Conservation (phyloP, 2,113 vertebrate species). For the Erpornis zantholeuca region DNA sequence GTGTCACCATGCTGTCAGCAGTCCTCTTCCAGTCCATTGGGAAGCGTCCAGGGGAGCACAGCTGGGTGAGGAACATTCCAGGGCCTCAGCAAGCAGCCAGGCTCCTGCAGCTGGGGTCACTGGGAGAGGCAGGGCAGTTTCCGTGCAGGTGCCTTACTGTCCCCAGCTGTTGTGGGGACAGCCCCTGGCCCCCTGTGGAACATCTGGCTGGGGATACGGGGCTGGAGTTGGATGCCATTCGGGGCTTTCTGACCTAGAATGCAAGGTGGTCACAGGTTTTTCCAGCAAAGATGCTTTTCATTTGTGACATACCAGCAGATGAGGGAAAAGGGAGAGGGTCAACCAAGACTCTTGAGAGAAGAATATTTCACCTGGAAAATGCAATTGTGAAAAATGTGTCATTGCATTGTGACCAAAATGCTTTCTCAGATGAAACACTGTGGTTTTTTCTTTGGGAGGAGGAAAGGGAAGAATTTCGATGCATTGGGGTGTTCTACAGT, state of each 20-base stretch:
- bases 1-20: not conserved
- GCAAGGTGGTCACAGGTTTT: not conserved
- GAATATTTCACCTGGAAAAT: not conserved
- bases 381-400: not conserved
- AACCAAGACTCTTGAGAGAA: not conserved
- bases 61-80: not conserved
- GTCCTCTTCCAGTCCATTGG: not conserved
- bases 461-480: not conserved
- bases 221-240: not conserved
- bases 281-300: not conserved
- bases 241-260: not conserved
- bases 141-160: fast-evolving
- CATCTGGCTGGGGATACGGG: not conserved
- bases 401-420: not conserved
- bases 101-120: not conserved
- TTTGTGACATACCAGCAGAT: not conserved
- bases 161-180: not conserved
- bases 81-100: not conserved
- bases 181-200: fast-evolving
- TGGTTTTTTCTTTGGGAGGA: not conserved
- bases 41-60: not conserved
- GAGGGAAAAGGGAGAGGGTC: not conserved
- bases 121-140: not conserved
- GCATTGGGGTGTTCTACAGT: not conserved
- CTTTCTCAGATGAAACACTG: not conserved